phyloP scores from a whole-genome alignment of 2,888 invertebrate genomes.

The Gymnosoma rotundatum region DNA sequence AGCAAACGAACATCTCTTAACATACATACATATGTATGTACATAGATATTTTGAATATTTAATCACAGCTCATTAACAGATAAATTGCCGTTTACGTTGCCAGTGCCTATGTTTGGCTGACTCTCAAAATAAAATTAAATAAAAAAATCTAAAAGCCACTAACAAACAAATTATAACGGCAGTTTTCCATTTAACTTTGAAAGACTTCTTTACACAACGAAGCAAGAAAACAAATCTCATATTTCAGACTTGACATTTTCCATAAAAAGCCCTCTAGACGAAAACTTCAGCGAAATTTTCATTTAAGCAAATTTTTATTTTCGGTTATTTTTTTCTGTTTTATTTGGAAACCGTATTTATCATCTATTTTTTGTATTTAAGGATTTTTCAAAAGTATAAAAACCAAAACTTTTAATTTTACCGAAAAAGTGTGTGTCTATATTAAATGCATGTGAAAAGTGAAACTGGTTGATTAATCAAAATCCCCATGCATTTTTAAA shows the following conservation, averaged over 20 bases:
- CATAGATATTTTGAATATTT: slow-evolving; percentile 67
- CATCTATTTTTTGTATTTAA: slow-evolving; percentile 24
- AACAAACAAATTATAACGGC: slow-evolving; percentile 43
- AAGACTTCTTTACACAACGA: slow-evolving; percentile 5
- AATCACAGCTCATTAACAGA: slow-evolving; percentile 68
- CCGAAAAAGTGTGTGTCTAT: slow-evolving; percentile 34
- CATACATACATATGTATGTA: too few relatives aligned
- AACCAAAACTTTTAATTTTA: neutral
- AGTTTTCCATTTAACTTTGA: slow-evolving; percentile 30
- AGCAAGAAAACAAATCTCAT: slow-evolving; percentile 40
- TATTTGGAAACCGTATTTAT: slow-evolving; percentile 56
- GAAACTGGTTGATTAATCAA: slow-evolving; percentile 64
- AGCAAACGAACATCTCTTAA: slow-evolving; percentile 17
- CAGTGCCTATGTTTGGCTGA: slow-evolving; percentile 17
- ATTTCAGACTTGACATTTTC: slow-evolving; percentile 69
- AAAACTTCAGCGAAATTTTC: slow-evolving; percentile 60
- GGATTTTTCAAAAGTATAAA: slow-evolving; percentile 17
- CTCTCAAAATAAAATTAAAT: neutral
- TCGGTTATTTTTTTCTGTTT: neutral
- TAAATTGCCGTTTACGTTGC: slow-evolving; percentile 61
- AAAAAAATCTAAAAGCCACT: slow-evolving; percentile 24
- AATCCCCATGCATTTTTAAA: slow-evolving; percentile 34
- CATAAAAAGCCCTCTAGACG: slow-evolving; percentile 65
- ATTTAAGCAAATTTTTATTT: slow-evolving; percentile 5
- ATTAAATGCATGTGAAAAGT: slow-evolving; percentile 64